A percentile compares a stretch with the other conserved stretches of the same genome.
Evolutionary conservation across 1,140 invertebrate genomes (phyloP).

Genomic region (Aphaenogaster ashmeadi): DNA sequence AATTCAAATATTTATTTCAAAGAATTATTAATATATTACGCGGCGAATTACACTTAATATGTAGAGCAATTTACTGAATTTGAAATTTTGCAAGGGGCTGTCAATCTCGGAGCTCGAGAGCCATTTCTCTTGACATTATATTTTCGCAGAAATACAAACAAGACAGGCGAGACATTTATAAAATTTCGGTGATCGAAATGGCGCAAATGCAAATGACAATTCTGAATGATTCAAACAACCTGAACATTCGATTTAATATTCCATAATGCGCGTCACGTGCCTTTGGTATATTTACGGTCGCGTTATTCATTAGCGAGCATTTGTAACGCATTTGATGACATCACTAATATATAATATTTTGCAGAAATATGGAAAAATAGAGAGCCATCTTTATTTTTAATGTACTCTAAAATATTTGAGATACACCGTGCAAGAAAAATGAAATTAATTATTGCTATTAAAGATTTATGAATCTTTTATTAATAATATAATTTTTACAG

Average conservation of each 20-base stretch:
- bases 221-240: constrained; percentile 33
- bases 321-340: constrained; percentile 15
- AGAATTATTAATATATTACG: constrained; percentile 24
- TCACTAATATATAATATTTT: constrained; percentile 17
- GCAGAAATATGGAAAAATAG: background rate
- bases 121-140: constrained; percentile 34
- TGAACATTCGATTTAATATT: constrained; percentile 45
- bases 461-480: background rate
- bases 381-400: background rate
- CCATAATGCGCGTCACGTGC: constrained; percentile 25
- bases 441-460: background rate
- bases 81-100: constrained; percentile 11
- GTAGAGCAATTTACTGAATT: constrained; percentile 33
- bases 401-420: background rate
- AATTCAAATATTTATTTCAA: constrained; percentile 23
- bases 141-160: constrained; percentile 41
- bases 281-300: constrained; percentile 7
- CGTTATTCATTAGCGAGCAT: constrained; percentile 29
- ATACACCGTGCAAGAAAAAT: background rate
- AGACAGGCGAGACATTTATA: constrained; percentile 45
- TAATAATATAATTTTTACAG: background rate
- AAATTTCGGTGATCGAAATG: constrained; percentile 55
- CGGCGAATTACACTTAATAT: background rate
- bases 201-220: constrained; percentile 59
- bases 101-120: constrained; percentile 15